phyloP scores from a whole-genome alignment of 2,888 invertebrate species.

The Chymomyza procnemis region DNA sequence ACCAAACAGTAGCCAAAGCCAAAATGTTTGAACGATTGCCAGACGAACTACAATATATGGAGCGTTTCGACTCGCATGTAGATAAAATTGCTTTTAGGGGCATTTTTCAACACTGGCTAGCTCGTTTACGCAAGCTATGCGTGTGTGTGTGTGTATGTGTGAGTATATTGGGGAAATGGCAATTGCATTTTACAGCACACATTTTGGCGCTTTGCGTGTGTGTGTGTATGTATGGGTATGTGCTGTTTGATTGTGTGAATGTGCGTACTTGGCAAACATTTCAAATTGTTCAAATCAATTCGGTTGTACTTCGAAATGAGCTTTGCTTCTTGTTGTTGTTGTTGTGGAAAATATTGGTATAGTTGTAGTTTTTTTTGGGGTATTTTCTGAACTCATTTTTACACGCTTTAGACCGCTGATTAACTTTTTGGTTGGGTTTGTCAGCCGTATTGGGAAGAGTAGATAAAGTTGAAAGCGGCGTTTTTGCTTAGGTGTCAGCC shows the following conservation, averaged over 20 bases:
- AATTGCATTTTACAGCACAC: slow-evolving; percentile 61
- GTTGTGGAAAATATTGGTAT: not conserved
- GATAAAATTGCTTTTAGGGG: not conserved
- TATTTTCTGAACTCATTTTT: not conserved
- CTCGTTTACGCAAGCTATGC: not conserved
- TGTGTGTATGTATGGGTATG: not conserved
- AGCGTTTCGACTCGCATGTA: not conserved
- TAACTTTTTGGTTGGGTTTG: not conserved
- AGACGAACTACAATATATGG: not conserved
- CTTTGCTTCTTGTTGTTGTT: not conserved
- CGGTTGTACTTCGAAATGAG: slow-evolving; percentile 48
- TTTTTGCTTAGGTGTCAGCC: too few species aligned
- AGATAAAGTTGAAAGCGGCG: too few species aligned
- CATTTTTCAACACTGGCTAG: not conserved
- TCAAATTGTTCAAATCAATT: slow-evolving; percentile 66
- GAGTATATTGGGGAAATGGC: slow-evolving; percentile 30
- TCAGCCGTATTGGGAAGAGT: not conserved
- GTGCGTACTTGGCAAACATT: not conserved
- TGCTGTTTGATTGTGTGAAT: slow-evolving; percentile 10
- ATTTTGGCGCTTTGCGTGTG: slow-evolving; percentile 44
- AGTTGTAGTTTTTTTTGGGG: not conserved
- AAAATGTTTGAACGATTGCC: not conserved
- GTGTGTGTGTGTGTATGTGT: slow-evolving; percentile 7
- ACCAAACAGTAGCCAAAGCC: not conserved
- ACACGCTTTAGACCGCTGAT: not conserved